phyloP scores from a whole-genome alignment of 1,140 invertebrate species.

The Brachystomella parvula region DNA sequence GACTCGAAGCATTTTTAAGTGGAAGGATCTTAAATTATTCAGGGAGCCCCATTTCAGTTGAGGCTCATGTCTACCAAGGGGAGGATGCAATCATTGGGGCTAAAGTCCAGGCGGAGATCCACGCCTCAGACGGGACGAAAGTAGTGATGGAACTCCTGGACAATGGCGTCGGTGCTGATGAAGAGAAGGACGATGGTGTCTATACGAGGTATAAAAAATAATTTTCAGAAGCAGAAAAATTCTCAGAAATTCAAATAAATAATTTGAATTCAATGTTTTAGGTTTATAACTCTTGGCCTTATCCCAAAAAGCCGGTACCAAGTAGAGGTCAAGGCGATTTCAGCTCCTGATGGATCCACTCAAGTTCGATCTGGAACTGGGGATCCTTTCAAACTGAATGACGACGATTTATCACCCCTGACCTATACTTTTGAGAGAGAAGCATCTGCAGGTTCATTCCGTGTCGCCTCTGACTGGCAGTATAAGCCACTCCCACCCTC shows the following conservation, averaged over 20 bases:
- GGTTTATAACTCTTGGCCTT: neutral
- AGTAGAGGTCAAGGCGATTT: constrained; percentile 1
- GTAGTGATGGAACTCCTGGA: constrained; percentile 32
- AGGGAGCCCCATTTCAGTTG: neutral
- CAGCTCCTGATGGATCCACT: neutral
- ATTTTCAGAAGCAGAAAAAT: neutral
- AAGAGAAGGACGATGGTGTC: constrained; percentile 35
- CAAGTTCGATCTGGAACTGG: neutral
- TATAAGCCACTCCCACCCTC: neutral
- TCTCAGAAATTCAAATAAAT: neutral
- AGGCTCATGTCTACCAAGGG: neutral
- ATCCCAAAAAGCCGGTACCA: neutral
- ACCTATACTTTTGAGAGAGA: neutral
- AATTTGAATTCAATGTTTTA: neutral
- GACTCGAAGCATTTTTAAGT: constrained; percentile 12
- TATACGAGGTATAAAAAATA: constrained; percentile 36
- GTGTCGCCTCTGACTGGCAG: neutral
- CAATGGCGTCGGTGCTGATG: constrained; percentile 37
- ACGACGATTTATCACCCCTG: neutral
- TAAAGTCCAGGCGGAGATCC: constrained; percentile 25
- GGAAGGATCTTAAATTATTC: neutral
- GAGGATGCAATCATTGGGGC: constrained; percentile 1
- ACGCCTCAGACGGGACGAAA: constrained; percentile 22
- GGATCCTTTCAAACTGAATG: constrained; percentile 1
- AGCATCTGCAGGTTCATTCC: constrained; percentile 20